phyloP scores from a whole-genome alignment of 1,140 invertebrate species.

The Parasteatoda tepidariorum region DNA sequence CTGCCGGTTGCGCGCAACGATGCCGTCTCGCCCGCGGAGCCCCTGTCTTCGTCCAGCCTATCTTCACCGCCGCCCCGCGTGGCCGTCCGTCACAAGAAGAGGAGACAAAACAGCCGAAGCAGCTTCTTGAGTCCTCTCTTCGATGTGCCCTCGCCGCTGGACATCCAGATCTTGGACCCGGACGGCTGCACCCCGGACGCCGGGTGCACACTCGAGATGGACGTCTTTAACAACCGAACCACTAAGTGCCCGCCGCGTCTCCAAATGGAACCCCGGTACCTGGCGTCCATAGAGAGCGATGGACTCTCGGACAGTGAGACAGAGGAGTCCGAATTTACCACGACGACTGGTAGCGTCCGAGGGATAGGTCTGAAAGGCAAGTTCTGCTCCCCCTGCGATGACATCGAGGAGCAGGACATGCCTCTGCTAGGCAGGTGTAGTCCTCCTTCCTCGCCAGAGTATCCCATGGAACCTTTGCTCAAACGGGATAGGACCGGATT shows the following conservation, averaged over 20 bases:
- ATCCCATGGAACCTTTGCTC: constrained; percentile 57
- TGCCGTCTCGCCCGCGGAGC: constrained; percentile 24
- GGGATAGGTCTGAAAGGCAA: constrained; percentile 9
- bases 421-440: constrained; percentile 61
- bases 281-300: constrained; percentile 65
- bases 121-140: constrained; percentile 59
- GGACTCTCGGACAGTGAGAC: constrained; percentile 63
- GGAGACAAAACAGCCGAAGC: neutral
- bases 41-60: constrained; percentile 15
- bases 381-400: constrained; percentile 16
- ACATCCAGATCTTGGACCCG: constrained; percentile 63
- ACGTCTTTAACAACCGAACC: constrained; percentile 31
- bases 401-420: constrained; percentile 45
- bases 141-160: constrained; percentile 63
- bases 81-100: constrained; percentile 36
- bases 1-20: constrained; percentile 19
- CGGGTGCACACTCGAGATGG: constrained; percentile 30
- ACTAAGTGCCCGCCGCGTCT: constrained; percentile 54
- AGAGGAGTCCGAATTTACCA: constrained; percentile 17
- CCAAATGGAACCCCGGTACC: constrained; percentile 52
- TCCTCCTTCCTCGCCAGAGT: constrained; percentile 59
- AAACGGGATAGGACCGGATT: constrained; percentile 53
- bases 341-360: neutral
- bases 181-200: constrained; percentile 62
- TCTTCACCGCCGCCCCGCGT: constrained; percentile 22